Evolutionary conservation across 2,113 vertebrate species (phyloP).

Genomic region (Plestiodon gilberti): DNA sequence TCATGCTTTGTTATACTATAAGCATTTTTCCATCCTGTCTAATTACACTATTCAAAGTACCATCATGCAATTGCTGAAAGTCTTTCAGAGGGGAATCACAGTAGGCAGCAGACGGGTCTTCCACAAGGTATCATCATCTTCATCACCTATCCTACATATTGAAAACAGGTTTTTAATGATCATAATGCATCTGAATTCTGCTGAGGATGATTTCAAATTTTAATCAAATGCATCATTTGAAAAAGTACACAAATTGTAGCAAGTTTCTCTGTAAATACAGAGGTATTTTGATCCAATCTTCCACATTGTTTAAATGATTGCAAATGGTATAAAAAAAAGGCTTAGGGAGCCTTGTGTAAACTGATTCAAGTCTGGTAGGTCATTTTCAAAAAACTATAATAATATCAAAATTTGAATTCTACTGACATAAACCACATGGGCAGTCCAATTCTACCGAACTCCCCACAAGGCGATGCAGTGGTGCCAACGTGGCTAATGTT

Average conservation of each 20-base stretch:
- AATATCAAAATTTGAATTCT: neutral
- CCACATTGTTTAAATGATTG: neutral
- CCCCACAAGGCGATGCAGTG: too few relatives aligned
- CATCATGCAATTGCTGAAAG: neutral
- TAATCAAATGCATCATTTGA: too few relatives aligned
- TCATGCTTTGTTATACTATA: neutral
- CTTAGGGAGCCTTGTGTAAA: neutral
- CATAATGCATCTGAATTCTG: neutral
- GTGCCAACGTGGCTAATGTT: too few relatives aligned
- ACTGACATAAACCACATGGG: neutral
- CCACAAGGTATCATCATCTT: neutral
- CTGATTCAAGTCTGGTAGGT: neutral
- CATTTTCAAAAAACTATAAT: too few relatives aligned
- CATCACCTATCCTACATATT: neutral
- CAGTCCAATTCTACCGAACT: too few relatives aligned
- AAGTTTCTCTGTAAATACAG: too few relatives aligned
- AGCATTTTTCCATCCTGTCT: neutral
- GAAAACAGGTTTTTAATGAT: neutral
- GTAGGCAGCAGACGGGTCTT: neutral
- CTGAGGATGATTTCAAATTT: neutral
- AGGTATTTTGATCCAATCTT: neutral
- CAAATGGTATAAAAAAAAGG: neutral
- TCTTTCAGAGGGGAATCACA: neutral
- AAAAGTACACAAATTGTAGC: too few relatives aligned
- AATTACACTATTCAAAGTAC: neutral